A percentile compares a stretch with the other conserved stretches of the same genome.
phyloP scores from a whole-genome alignment of 2,797 vertebrate species.

The Cephalopachus bancanus region DNA sequence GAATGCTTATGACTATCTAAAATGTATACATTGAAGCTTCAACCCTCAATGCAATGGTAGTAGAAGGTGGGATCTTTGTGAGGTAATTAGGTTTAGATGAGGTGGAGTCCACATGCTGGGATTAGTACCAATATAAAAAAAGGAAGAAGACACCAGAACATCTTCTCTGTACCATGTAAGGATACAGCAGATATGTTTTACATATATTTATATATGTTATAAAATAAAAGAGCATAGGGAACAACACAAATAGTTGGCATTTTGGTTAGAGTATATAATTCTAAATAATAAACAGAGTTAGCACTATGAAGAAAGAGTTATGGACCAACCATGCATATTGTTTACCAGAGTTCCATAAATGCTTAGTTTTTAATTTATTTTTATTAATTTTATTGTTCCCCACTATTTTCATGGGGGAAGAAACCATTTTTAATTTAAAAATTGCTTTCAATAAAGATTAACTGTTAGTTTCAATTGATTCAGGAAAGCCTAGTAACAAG shows the following conservation, averaged over 20 bases:
- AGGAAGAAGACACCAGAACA: too few relatives aligned
- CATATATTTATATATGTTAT: background rate
- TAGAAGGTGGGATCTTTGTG: too few relatives aligned
- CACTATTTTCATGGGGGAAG: too few relatives aligned
- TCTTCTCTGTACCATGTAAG: too few relatives aligned
- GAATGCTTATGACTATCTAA: too few relatives aligned
- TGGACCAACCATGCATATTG: background rate
- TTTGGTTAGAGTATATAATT: background rate
- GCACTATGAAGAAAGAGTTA: background rate
- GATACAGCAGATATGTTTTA: background rate
- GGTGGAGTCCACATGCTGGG: too few relatives aligned
- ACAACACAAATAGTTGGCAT: background rate
- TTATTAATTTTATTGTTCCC: too few relatives aligned
- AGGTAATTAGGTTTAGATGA: too few relatives aligned
- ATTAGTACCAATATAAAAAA: too few relatives aligned
- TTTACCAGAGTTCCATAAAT: background rate
- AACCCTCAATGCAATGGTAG: too few relatives aligned
- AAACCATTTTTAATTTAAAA: background rate
- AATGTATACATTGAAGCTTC: too few relatives aligned
- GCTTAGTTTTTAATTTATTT: background rate
- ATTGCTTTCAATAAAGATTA: conserved; percentile 27
- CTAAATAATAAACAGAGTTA: background rate
- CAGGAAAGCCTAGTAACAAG: conserved; percentile 18
- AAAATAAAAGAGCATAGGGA: background rate
- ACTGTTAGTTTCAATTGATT: background rate